A percentile compares a stretch with the other conserved stretches of the same genome.
These are phyloP conservation scores for Sarotherodon lohbergeri DNA, from an alignment of 2,113 vertebrate species.

Conservation along the genomic window DNA sequence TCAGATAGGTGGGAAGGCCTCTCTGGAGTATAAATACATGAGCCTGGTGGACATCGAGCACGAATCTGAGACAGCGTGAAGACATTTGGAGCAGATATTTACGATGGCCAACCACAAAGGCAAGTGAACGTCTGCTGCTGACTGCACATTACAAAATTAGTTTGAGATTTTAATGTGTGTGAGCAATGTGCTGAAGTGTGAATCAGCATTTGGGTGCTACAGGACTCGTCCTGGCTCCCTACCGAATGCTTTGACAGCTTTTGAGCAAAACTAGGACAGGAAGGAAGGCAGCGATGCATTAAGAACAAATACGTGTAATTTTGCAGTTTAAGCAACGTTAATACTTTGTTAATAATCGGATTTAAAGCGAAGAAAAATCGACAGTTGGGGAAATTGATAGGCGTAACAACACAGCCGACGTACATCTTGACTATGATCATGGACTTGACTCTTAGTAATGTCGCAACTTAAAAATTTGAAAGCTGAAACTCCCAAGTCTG, in stretches of 20 bases:
- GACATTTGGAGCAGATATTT: background rate
- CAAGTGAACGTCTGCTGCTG: background rate
- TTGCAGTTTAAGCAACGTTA: background rate
- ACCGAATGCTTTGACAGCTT: background rate
- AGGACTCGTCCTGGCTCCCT: background rate
- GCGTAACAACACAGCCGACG: no score
- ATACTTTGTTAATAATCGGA: background rate
- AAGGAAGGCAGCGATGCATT: background rate
- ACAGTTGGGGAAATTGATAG: background rate
- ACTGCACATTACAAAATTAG: background rate
- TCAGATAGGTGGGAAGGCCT: slow-evolving; percentile 20
- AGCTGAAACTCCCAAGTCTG: background rate
- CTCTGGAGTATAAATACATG: slow-evolving; percentile 40
- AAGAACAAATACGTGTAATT: background rate
- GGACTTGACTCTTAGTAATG: background rate
- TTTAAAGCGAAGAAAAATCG: background rate
- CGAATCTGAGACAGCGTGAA: background rate
- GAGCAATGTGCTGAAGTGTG: slow-evolving; percentile 9
- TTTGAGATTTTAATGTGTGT: background rate
- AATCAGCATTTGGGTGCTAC: background rate
- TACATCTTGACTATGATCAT: background rate
- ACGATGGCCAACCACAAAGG: background rate
- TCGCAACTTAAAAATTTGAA: background rate
- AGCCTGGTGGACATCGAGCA: background rate
- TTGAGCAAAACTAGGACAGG: background rate